Evolutionary conservation across 64 coral and sea anemone species (phyloP).

Genomic region (Stylophora pistillata): DNA sequence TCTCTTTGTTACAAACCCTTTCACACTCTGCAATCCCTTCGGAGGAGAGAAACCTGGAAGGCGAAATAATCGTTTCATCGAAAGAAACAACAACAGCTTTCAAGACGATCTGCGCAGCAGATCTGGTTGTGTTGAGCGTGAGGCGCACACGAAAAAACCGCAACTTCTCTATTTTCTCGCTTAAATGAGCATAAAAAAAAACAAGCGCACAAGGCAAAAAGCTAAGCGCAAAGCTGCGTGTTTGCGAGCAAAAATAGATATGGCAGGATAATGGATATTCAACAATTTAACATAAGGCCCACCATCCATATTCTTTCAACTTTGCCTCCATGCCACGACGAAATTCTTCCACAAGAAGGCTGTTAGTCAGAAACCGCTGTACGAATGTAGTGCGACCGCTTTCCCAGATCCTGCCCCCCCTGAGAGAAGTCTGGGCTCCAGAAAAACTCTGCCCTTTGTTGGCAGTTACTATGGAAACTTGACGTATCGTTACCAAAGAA

Average conservation of each 20-base stretch:
- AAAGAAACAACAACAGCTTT: slow-evolving; percentile 16
- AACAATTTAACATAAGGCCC: neutral
- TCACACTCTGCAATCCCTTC: slow-evolving; percentile 91
- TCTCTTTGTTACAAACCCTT: slow-evolving; percentile 87
- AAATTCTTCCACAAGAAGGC: slow-evolving; percentile 80
- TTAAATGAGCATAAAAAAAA: slow-evolving; percentile 32
- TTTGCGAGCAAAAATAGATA: neutral
- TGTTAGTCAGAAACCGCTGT: slow-evolving; percentile 70
- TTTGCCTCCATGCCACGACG: slow-evolving; percentile 99
- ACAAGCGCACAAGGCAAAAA: slow-evolving; percentile 7
- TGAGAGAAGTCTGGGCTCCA: slow-evolving; percentile 26
- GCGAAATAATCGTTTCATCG: slow-evolving; percentile 31
- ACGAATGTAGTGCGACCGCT: neutral
- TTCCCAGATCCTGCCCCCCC: neutral
- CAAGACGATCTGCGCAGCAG: neutral
- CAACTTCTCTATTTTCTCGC: slow-evolving; percentile 34
- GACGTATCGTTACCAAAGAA: neutral
- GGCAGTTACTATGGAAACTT: slow-evolving; percentile 60
- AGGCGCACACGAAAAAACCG: slow-evolving; percentile 24
- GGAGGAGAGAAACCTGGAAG: slow-evolving; percentile 90
- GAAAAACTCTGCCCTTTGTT: neutral
- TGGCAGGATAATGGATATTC: neutral
- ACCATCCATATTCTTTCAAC: slow-evolving; percentile 99
- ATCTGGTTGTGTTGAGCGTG: neutral
- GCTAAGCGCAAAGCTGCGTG: neutral